Conservation (phyloP, 2,113 vertebrate genomes). For the Panthera tigris region DNA sequence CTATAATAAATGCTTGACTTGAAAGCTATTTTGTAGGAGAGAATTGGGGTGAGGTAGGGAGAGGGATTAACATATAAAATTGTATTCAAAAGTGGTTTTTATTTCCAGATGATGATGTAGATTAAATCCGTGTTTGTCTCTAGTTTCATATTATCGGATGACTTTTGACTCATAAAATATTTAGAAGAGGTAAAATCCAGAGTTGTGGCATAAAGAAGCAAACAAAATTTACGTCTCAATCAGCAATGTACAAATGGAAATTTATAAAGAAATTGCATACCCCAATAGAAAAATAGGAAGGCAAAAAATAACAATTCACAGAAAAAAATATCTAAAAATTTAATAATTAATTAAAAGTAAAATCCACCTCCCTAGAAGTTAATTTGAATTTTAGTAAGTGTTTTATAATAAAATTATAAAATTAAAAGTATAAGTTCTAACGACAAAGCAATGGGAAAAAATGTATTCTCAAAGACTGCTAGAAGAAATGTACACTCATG, state of each 20-base stretch:
- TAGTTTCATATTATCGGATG: not conserved
- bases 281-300: not conserved
- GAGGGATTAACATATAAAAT: not conserved
- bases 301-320: not conserved
- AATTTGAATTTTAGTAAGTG: not conserved
- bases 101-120: not conserved
- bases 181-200: not conserved
- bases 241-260: not conserved
- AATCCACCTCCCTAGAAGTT: not conserved
- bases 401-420: not conserved
- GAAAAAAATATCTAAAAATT: not conserved
- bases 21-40: not conserved
- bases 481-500: not conserved
- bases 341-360: not conserved
- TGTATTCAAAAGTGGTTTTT: not conserved
- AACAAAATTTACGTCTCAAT: not conserved
- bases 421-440: not conserved
- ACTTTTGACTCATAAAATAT: not conserved
- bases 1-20: not conserved
- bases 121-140: not conserved
- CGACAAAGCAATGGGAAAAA: not conserved
- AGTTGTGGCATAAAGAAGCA: not conserved
- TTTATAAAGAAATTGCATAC: not conserved
- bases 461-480: not conserved
- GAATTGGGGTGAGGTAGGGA: not conserved